Percentiles rank a stretch among this genome's conserved stretches.
Evolutionary conservation across 1,140 invertebrate genomes (phyloP).

Genomic region (Hydropsyche tenuis): DNA sequence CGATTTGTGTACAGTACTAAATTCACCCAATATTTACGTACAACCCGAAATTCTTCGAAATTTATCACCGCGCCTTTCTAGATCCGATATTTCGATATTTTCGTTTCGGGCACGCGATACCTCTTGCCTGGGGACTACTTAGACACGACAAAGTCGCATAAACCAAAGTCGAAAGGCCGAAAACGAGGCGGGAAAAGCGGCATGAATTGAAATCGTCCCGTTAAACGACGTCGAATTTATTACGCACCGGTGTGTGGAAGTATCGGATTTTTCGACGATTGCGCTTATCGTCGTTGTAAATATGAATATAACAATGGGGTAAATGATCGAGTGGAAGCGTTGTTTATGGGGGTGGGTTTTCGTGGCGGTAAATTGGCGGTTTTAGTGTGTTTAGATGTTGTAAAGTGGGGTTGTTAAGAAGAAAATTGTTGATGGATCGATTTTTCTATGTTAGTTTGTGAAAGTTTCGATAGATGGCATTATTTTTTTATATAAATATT

Average conservation of each 20-base stretch:
- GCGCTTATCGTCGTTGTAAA: conserved; percentile 11
- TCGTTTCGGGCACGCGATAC: conserved; percentile 1
- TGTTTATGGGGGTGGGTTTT: not conserved
- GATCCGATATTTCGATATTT: conserved; percentile 26
- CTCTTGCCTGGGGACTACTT: no score
- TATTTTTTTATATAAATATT: not conserved
- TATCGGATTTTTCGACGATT: conserved; percentile 7
- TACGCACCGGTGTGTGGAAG: not conserved
- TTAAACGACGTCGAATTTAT: conserved; percentile 24
- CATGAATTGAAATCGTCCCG: conserved; percentile 21
- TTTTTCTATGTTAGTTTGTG: conserved; percentile 1
- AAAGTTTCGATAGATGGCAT: not conserved
- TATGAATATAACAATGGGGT: conserved; percentile 15
- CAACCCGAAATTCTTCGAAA: not conserved
- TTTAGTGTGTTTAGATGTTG: not conserved
- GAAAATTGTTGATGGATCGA: not conserved
- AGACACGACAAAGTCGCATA: no score
- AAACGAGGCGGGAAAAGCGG: not conserved
- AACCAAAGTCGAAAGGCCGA: not conserved
- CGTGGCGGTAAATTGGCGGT: not conserved
- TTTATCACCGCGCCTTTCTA: not conserved
- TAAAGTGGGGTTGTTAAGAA: not conserved
- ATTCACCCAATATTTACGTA: not conserved
- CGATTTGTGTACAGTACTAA: conserved; percentile 1
- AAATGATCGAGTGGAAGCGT: not conserved